phyloP scores from a whole-genome alignment of 2,888 invertebrate species.

The Limnephilus auricula region DNA sequence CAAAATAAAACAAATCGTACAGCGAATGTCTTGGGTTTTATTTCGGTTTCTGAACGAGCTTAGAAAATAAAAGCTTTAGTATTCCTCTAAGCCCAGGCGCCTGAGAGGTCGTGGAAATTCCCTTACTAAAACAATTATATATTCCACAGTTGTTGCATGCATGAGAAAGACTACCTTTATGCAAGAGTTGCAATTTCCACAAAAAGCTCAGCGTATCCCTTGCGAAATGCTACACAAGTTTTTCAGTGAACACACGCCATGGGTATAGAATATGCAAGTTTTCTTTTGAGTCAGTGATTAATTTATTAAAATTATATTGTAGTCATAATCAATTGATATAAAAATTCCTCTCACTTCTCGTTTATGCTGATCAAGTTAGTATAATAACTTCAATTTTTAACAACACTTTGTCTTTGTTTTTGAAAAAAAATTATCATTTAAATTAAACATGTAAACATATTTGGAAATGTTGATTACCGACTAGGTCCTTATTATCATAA shows the following conservation, averaged over 20 bases:
- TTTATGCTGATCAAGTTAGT: neutral
- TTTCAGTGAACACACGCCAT: neutral
- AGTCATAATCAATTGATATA: neutral
- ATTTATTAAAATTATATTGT: neutral
- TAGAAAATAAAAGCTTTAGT: neutral
- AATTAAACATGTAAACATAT: neutral
- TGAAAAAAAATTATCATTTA: no score
- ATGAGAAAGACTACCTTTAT: neutral
- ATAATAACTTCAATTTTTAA: neutral
- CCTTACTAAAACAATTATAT: neutral
- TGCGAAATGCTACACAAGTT: neutral
- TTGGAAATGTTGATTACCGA: no score
- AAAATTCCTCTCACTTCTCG: neutral
- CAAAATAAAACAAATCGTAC: neutral
- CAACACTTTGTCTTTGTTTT: neutral
- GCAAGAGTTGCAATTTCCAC: neutral
- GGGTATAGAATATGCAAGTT: neutral
- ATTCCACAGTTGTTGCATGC: neutral
- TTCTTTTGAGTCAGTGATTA: neutral
- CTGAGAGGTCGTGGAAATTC: neutral
- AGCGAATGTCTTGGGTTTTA: neutral
- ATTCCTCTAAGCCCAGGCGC: neutral
- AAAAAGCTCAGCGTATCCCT: neutral
- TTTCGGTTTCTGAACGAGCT: neutral
- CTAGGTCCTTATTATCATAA: no score